Evolutionary conservation across 2,888 invertebrate genomes (phyloP).

Genomic region (Pollenia labialis): DNA sequence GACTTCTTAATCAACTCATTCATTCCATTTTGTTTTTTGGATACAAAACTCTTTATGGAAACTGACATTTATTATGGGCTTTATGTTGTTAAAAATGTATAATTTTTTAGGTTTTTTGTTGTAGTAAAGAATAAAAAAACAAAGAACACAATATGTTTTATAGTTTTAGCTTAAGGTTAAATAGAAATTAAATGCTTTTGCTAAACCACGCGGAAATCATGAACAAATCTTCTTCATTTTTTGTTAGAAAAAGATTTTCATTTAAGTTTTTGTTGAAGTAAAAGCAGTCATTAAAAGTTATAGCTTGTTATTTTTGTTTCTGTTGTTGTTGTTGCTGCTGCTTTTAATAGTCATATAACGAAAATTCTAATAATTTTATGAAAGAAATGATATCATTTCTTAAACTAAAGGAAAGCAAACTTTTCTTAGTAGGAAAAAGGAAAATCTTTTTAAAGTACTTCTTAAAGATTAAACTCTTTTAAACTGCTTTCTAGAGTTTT

Average conservation of each 20-base stretch:
- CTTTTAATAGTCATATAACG: slow-evolving; percentile 35
- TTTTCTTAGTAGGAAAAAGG: not conserved
- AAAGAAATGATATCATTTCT: slow-evolving; percentile 14
- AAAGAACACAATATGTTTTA: slow-evolving; percentile 46
- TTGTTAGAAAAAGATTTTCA: slow-evolving; percentile 3
- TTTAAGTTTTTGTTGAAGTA: slow-evolving; percentile 43
- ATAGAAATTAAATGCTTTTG: slow-evolving; percentile 70
- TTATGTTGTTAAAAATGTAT: slow-evolving; percentile 39
- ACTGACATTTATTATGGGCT: slow-evolving; percentile 62
- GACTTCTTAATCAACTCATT: slow-evolving; percentile 54
- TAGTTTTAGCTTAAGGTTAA: slow-evolving; percentile 71
- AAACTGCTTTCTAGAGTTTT: not conserved
- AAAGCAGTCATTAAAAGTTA: slow-evolving; percentile 66
- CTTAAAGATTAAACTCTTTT: slow-evolving; percentile 22
- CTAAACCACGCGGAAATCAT: slow-evolving; percentile 73
- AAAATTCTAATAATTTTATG: slow-evolving; percentile 33
- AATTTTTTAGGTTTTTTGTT: slow-evolving; percentile 26
- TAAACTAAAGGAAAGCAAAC: slow-evolving; percentile 8
- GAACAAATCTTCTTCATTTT: slow-evolving; percentile 63
- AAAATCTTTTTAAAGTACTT: not conserved
- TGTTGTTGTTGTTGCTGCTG: not conserved
- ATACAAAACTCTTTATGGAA: slow-evolving; percentile 27
- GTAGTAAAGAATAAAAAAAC: not conserved
- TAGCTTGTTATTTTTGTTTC: slow-evolving; percentile 8
- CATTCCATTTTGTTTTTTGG: not conserved